Base-by-base conservation (phyloP, 2,888 invertebrate genomes). In the Morpho helenor region DNA sequence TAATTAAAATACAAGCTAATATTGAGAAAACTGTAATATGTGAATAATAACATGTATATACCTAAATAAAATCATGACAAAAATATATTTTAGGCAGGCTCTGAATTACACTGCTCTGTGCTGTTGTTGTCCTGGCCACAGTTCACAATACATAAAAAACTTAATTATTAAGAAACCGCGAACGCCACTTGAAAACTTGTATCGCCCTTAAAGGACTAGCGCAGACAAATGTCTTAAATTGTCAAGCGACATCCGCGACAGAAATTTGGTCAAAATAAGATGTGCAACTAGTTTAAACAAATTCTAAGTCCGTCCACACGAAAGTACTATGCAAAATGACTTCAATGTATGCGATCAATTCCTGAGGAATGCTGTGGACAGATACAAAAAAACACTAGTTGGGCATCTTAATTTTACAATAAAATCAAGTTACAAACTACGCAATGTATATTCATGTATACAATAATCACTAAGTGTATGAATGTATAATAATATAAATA, bases 1-100 rank as follows among this genome's bases (percentile, higher is more conserved):
- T 91, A 91, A 91, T 91, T 91, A 91, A 91, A 91, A 91, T 91
- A 91, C 91, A 91, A 91, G 91, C 91, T 91, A 91, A 87, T 90
- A 89, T 91, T 89, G 91, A 91, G 90, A 91, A 91, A 91, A 90
- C 90, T 87, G 90, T 90, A 89, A 88, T 91, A 90, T 87, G 87
- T 89, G 88, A 89, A 91, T 88, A 88, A 87, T 88, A 90, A 89
- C 88, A 89, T 87, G 88, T 89, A 89, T 87, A 87, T 89, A 89
- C 87, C 88, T 90, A 90, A 91, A 91, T 90, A 91, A 91, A 91
- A 90, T 84, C 84, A 87, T 85, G 91, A 91, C 91, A 91, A 91
- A 91, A 91, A 91, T 89, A 91, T 90, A 91, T 87, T 87, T 90
- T 88, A 90, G 91, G 90, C 89, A 89, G 91, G 88, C 86, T 90